Conservation (phyloP, 2,113 vertebrate genomes). For the Notothenia rossii region DNA sequence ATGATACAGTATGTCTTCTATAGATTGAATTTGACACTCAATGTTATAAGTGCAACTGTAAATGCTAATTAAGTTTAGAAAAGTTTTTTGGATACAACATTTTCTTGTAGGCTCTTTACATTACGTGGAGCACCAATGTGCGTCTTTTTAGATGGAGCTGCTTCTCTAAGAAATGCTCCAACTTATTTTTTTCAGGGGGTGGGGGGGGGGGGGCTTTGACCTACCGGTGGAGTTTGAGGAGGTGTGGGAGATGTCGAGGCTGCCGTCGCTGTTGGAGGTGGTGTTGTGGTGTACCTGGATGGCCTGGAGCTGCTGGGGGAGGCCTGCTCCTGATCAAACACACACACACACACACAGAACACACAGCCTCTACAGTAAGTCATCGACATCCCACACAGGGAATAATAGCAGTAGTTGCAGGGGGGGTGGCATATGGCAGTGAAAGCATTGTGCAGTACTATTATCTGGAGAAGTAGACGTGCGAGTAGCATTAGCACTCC, state of each 20-base stretch:
- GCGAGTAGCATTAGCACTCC: slow-evolving; percentile 7
- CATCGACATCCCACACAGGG: slow-evolving; percentile 1
- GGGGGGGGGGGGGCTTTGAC: not conserved
- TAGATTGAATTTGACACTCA: not conserved
- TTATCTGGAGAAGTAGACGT: slow-evolving; percentile 13
- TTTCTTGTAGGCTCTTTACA: not conserved
- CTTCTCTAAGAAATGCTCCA: not conserved
- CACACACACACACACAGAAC: slow-evolving; percentile 51
- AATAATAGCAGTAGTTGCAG: not conserved
- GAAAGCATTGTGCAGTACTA: not conserved
- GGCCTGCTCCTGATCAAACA: slow-evolving; percentile 85
- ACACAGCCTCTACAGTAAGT: slow-evolving; percentile 20
- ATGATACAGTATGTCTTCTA: not conserved
- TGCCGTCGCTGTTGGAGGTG: slow-evolving; percentile 90
- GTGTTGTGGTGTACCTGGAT: slow-evolving; percentile 95
- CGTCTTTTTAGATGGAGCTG: not conserved
- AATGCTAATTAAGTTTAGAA: no score
- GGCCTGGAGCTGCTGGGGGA: slow-evolving; percentile 95
- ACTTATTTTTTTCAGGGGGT: not conserved
- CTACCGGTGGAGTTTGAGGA: slow-evolving; percentile 94
- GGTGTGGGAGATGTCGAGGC: slow-evolving; percentile 93
- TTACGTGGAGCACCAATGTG: not conserved
- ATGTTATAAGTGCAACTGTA: no score
- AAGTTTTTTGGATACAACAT: no score
- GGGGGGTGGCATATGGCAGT: not conserved